Evolutionary conservation across 2,113 vertebrate genomes (phyloP), one percentile per base, ranked within the genome.

Genomic region (Garra rufa): DNA sequence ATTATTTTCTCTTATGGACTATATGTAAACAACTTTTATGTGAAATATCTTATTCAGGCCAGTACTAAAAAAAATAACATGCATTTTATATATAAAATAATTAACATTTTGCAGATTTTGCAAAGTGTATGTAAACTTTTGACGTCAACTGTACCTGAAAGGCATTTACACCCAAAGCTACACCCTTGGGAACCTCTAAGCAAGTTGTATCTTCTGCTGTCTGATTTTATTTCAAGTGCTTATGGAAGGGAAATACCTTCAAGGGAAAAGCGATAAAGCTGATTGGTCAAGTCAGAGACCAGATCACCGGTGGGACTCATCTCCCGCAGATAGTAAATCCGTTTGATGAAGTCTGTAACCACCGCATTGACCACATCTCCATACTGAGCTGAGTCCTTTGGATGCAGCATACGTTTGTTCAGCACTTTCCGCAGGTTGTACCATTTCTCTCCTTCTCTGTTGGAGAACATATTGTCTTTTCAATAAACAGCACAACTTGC

Each of bases 331-430:
- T 83, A 85, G 71, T 43, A 4, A 28, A 96, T 87, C 74, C 91
- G 91, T 75, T 85, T 86, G 34, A 90, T 89, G 82, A 96, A 94
- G 86, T 95, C 95, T 9, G 84, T 89, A 4, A 95, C 90, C 69
- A 95, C 93, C 0, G 89, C 88, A 17, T 85, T 95, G 84, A 95
- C 80, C 4, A 87, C 73, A 1, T 69, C 78, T 0, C 75, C 90
- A 15, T 95, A 96, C 73, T 88, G 87, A 6, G 85, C 85, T 0
- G 91, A 91, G 61, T 95, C 95, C 59, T 89, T 94, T 0, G 93
- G 94, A 67, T 90, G 90, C 75, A 96, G 89, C 95, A 96, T 92
- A 34, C 83, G 94, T 71, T 94, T 94, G 90, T 96, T 96, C 59
- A 96, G 88, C 55, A 92, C 74, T 1, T 46, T 59, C 69, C 95